Conservation (phyloP, 2,113 vertebrate species). For the Pseudolaguvia tuberculata region DNA sequence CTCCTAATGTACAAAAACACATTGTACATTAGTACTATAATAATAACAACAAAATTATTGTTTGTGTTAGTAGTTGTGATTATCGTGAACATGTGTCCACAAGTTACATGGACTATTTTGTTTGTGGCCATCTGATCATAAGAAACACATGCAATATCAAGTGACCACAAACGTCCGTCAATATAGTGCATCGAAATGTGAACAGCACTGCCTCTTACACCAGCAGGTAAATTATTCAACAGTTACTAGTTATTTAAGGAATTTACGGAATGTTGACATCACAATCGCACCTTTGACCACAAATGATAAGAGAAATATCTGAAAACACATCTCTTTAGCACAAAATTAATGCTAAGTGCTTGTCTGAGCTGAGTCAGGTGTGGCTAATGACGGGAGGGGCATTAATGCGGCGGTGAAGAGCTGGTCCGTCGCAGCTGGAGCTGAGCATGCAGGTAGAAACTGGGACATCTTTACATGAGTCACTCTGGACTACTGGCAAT, state of each 20-base stretch:
- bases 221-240: background rate
- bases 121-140: no score
- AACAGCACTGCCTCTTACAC: background rate
- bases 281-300: background rate
- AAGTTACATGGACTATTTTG: no score
- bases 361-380: constrained; percentile 2
- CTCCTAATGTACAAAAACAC: no score
- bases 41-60: no score
- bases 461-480: constrained; percentile 15
- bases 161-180: no score
- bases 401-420: background rate
- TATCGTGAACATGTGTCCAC: no score
- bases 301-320: background rate
- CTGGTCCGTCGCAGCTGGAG: background rate
- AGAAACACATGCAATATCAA: no score
- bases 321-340: background rate
- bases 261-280: background rate
- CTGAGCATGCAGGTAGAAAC: constrained; percentile 9
- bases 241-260: no score
- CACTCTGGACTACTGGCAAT: background rate
- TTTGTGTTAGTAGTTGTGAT: no score
- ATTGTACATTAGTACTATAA: no score
- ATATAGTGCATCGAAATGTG: background rate
- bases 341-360: background rate
- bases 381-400: background rate